Evolutionary conservation across 2,113 vertebrate species (phyloP), one percentile per base, ranked within the genome.

Genomic region (Archilochus colubris): DNA sequence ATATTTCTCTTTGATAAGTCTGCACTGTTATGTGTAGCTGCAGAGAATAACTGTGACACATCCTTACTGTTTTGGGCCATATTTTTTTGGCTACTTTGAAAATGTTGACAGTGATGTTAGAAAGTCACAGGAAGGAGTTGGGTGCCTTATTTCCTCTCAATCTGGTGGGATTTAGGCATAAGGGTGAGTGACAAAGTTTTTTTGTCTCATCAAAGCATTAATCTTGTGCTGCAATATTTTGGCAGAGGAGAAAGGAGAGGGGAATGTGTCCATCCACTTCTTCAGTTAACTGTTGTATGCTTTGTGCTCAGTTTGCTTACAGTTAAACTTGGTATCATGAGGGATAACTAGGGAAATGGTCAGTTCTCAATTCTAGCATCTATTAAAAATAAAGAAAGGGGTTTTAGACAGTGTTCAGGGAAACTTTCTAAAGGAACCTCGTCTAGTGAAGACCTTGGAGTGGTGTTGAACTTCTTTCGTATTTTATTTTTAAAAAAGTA

Each of bases 401-500:
- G 53, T 58, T 92, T 83, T 44, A 69, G 31, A 11, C 57, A 72
- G 0, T 36, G 17, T 61, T 80, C 13, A 4, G 69, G 31, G 33
- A 57, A 79, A 38, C 20, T 73, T 90, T 22, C 17, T 27, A 17
- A 77, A 86, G 43, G 22, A 18, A 64, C 31, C 5, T 64, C 1
- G 5, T 85, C 51, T 15, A 62, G 12, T 61, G 14, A 63, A 63
- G 62, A 21, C 85, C 9, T 75, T 15, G 84, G 75, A 82, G 10
- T n/a, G 19, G 5, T 24, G 6, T 44, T 66, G 9, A 50, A 50
- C 1, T 2, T 44, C 44, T 86, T 66, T 66, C 0, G 0, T 48
- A 4, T 87, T 84, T 89, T 77, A 80, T 18, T 62, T 85, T 14
- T 18, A 7, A 64, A 51, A 62, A 59, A 6, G 1, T 27, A 7